phyloP scores from a whole-genome alignment of 2,797 vertebrate species.

The Acridotheres tristis region DNA sequence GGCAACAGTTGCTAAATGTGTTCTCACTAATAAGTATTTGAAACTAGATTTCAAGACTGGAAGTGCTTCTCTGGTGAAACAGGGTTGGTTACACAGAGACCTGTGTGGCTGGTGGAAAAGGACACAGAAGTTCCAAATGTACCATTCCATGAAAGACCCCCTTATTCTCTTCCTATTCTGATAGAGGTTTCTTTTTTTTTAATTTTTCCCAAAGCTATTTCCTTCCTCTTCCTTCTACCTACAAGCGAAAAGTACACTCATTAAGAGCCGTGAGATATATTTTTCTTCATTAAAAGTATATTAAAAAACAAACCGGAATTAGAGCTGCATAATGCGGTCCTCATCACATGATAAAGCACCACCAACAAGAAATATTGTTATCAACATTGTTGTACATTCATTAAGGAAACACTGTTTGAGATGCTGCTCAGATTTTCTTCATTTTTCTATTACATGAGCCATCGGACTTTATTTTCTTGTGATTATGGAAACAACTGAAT shows the following conservation, averaged over 20 bases:
- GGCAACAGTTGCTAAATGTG: neutral
- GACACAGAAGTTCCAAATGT: neutral
- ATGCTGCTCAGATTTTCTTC: neutral
- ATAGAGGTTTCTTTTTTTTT: neutral
- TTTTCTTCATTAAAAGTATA: constrained; percentile 9
- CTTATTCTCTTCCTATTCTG: neutral
- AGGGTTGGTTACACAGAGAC: neutral
- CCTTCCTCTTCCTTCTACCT: neutral
- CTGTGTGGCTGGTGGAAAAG: neutral
- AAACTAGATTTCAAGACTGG: neutral
- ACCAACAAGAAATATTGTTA: neutral
- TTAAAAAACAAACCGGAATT: constrained; percentile 12
- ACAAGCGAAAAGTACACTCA: neutral
- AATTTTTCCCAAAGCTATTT: neutral
- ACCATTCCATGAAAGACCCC: neutral
- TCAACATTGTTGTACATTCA: neutral
- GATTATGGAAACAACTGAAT: constrained; percentile 18
- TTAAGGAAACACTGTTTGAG: constrained; percentile 3
- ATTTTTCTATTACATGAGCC: constrained; percentile 35
- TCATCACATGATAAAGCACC: neutral
- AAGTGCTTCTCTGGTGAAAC: neutral
- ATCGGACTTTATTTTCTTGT: constrained; percentile 12
- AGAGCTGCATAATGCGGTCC: neutral
- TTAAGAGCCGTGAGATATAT: neutral
- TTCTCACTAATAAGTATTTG: neutral